phyloP scores from a whole-genome alignment of 1,140 invertebrate genomes.

The Notospermus geniculatus region DNA sequence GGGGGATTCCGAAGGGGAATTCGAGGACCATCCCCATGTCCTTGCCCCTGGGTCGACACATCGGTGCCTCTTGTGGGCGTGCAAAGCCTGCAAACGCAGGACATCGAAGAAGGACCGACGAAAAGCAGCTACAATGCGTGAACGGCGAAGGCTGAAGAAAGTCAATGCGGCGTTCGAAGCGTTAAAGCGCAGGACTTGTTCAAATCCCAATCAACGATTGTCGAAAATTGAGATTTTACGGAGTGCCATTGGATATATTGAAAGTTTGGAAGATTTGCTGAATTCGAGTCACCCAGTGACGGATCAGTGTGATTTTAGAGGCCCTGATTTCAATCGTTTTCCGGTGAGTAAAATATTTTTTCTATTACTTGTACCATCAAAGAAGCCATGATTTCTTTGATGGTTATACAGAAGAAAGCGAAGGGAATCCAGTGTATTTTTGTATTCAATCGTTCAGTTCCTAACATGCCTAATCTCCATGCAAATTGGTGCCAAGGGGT shows the following conservation, averaged over 20 bases:
- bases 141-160: slow-evolving; percentile 86
- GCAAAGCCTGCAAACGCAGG: slow-evolving; percentile 93
- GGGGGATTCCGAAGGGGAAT: slow-evolving; percentile 34
- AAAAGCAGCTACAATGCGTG: slow-evolving; percentile 93
- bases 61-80: slow-evolving; percentile 89
- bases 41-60: slow-evolving; percentile 58
- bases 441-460: too few species aligned
- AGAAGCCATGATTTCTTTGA: too few species aligned
- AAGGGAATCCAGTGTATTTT: too few species aligned
- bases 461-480: too few species aligned
- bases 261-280: slow-evolving; percentile 76
- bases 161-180: slow-evolving; percentile 98
- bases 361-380: too few species aligned
- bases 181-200: slow-evolving; percentile 85
- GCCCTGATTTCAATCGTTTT: too few species aligned
- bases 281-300: slow-evolving; percentile 40
- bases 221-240: slow-evolving; percentile 96
- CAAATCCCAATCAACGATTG: slow-evolving; percentile 90
- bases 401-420: too few species aligned
- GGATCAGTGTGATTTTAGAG: neutral
- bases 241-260: slow-evolving; percentile 97
- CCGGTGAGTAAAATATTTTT: too few species aligned
- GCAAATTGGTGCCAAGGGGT: too few species aligned
- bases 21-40: slow-evolving; percentile 54
- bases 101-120: slow-evolving; percentile 89